These are phyloP conservation scores for Sylvicola cinctus DNA, from an alignment of 2,888 invertebrate genomes.

Conservation along the genomic window DNA sequence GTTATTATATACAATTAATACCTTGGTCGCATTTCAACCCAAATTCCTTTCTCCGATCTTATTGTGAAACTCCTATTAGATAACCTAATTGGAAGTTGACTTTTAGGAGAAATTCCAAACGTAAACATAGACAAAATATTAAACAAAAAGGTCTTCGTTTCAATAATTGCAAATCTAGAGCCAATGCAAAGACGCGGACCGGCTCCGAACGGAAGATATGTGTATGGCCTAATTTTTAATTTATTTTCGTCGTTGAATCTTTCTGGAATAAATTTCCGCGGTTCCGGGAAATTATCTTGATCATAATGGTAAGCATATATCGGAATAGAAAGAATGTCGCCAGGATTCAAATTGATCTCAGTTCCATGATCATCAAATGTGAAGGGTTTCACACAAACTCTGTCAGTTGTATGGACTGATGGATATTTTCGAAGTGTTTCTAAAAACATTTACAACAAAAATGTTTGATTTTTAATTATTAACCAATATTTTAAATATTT, in stretches of 20 bases:
- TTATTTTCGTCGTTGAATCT: not conserved
- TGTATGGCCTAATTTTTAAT: not conserved
- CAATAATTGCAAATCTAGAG: not conserved
- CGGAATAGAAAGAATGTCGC: not conserved
- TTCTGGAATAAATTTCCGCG: not conserved
- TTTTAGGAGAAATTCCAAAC: not conserved
- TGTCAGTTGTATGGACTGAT: not conserved
- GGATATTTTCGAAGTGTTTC: not conserved
- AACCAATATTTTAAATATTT: no score
- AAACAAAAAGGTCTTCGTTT: not conserved
- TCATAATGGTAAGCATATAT: not conserved
- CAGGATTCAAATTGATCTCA: not conserved
- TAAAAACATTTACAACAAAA: not conserved
- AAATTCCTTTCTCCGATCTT: conserved; percentile 1
- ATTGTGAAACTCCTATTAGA: not conserved
- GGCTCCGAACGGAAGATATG: not conserved
- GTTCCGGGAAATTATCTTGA: not conserved
- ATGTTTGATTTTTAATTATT: not conserved
- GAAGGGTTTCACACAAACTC: not conserved
- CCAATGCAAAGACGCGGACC: not conserved
- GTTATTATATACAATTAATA: no score
- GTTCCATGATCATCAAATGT: not conserved
- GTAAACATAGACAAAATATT: not conserved
- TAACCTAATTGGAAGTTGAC: not conserved
- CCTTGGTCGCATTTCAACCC: no score